A percentile compares a stretch with the other conserved stretches of the same genome.
These are phyloP conservation scores for Mellivora capensis DNA, from an alignment of 2,113 vertebrate species.

Conservation along the genomic window DNA sequence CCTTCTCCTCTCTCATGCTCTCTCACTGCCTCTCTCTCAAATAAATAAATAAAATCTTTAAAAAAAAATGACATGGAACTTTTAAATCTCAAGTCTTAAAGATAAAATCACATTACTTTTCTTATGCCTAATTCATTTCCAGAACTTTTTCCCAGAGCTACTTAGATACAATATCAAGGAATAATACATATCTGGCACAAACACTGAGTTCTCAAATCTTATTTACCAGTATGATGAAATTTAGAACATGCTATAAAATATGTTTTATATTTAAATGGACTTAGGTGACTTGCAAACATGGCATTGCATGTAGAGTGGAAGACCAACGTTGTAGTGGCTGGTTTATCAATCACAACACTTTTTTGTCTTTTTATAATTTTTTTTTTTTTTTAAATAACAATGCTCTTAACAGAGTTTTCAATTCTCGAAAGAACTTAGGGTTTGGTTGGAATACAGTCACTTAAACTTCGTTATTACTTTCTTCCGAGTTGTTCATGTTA, in stretches of 20 bases:
- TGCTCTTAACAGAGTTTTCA: not conserved
- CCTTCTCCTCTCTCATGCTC: too few relatives aligned
- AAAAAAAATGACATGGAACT: not conserved
- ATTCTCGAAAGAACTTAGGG: not conserved
- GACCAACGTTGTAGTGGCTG: not conserved
- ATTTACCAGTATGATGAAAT: not conserved
- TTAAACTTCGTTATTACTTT: not conserved
- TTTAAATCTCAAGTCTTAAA: conserved; percentile 22
- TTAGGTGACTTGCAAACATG: not conserved
- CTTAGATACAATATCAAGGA: not conserved
- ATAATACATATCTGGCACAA: not conserved
- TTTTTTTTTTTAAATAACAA: not conserved
- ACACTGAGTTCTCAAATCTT: not conserved
- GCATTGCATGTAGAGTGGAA: not conserved
- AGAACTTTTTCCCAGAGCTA: not conserved
- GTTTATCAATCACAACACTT: not conserved
- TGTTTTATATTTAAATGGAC: not conserved
- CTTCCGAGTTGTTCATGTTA: not conserved
- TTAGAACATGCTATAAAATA: not conserved
- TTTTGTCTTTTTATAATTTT: not conserved
- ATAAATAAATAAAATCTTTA: too few relatives aligned
- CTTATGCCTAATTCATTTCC: not conserved
- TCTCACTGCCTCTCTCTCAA: too few relatives aligned
- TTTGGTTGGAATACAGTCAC: not conserved
- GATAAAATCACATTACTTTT: not conserved